phyloP scores from a whole-genome alignment of 2,888 invertebrate species.

The Hydriomena furcata region DNA sequence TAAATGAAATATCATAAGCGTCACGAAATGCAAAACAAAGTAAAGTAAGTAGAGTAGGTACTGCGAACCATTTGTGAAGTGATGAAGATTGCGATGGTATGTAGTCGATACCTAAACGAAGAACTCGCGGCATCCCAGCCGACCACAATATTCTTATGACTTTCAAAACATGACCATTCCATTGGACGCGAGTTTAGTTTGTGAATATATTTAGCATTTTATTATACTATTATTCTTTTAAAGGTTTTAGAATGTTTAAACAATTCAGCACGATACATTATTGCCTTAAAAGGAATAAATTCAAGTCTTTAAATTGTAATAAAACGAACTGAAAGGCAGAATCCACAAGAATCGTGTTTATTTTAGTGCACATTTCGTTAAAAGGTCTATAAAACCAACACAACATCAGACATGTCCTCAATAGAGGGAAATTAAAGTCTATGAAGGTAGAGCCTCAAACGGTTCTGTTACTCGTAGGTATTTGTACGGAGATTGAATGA shows the following conservation, averaged over 20 bases:
- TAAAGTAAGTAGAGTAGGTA: not conserved
- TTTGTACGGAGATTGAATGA: slow-evolving; percentile 16
- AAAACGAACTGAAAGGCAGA: not conserved
- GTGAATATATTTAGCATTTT: slow-evolving; percentile 67
- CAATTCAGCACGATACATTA: slow-evolving; percentile 38
- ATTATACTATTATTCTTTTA: slow-evolving; percentile 66
- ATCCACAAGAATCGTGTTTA: not conserved
- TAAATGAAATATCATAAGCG: not conserved
- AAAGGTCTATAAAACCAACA: slow-evolving; percentile 3
- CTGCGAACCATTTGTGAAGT: not conserved
- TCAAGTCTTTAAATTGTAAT: slow-evolving; percentile 29
- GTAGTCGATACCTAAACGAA: slow-evolving; percentile 28
- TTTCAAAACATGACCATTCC: slow-evolving; percentile 75
- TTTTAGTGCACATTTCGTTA: not conserved
- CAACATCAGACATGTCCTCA: not conserved
- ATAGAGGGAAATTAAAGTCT: slow-evolving; percentile 7
- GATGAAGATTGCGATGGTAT: slow-evolving; percentile 2
- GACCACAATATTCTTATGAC: slow-evolving; percentile 68
- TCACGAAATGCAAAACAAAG: not conserved
- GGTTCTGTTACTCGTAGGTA: slow-evolving; percentile 11
- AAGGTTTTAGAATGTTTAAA: slow-evolving; percentile 49
- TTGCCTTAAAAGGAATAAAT: slow-evolving; percentile 43
- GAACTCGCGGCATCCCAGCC: slow-evolving; percentile 67
- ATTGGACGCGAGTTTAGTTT: slow-evolving; percentile 60
- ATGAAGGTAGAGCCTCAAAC: slow-evolving; percentile 3